Evolutionary conservation across 2,888 invertebrate genomes (phyloP), one percentile per base, ranked within the genome.

Genomic region (Rugalucina vietnamica): DNA sequence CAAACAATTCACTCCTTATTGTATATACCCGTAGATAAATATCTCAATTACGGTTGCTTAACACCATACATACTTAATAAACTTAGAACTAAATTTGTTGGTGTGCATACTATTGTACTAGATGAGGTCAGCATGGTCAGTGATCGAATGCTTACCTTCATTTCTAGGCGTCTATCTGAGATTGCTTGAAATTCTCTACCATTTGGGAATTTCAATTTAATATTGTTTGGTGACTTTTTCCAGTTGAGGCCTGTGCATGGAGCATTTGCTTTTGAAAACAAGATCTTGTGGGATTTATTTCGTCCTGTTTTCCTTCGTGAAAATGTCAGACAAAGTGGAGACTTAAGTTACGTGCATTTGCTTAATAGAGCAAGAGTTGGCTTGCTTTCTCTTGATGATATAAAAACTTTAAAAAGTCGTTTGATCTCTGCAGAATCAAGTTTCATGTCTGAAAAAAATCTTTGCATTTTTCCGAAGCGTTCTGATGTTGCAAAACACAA

Each of bases 111-210:
- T 32, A 60, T 85, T 34, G 43, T 87, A 14, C 79, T 85, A 34
- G 87, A 87, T 85, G 87, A 83, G 65, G 70, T 85, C 24, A 87
- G 87, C 79, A 87, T 87, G 87, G 85, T 87, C 3, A 83, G 83
- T 81, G 74, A 76, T 29, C 72, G 71, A 37, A 73, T 85, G 74
- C 57, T 85, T 18, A 81, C 79, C n/a, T 76, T 43, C 36, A 87
- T 87, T n/a, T 79, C 76, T 76, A 65, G 81, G 65, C 37, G 84
- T 5, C 39, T 85, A 1, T 49, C 39, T 43, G 76, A 82, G 50
- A 87, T 84, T 18, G 21, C 73, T 37, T 65, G 69, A 0, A 71
- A 73, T 71, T 29, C 39, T 69, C n/a, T 18, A n/a, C 79, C 79
- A 37, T 87, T 84, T 84, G 86, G 86, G 12, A 71, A 72, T 49